Evolutionary conservation across 2,888 invertebrate genomes (phyloP).

Genomic region (Calliphora vomitoria): DNA sequence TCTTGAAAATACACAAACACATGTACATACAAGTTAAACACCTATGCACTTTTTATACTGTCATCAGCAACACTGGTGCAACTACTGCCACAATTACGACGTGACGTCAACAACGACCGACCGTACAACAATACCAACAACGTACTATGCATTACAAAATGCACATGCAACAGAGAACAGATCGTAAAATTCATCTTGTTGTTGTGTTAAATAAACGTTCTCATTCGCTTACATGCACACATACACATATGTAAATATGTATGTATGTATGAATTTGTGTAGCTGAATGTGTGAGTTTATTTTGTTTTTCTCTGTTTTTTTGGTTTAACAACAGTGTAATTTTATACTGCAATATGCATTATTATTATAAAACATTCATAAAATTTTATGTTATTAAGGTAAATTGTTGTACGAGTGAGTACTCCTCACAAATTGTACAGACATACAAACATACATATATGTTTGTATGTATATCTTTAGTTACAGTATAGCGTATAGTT

Average conservation of each 20-base stretch:
- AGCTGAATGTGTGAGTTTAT: not conserved
- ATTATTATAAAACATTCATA: conserved; percentile 69
- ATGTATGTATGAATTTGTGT: not conserved
- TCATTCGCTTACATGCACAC: conserved; percentile 43
- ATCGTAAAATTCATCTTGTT: conserved; percentile 62
- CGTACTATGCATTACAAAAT: conserved; percentile 33
- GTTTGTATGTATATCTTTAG: not conserved
- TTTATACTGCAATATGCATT: conserved; percentile 70
- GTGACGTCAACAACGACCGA: not conserved
- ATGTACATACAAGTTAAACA: conserved; percentile 27
- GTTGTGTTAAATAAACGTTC: conserved; percentile 58
- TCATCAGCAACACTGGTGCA: conserved; percentile 30
- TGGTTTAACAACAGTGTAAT: conserved; percentile 65
- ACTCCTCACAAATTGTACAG: conserved; percentile 15
- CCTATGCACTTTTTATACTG: conserved; percentile 30
- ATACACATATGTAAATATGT: not conserved
- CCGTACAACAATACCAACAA: not conserved
- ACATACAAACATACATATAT: not conserved
- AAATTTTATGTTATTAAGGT: conserved; percentile 72
- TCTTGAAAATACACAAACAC: conserved; percentile 7
- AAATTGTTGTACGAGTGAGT: conserved; percentile 66
- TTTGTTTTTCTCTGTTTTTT: conserved; percentile 3
- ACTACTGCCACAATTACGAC: conserved; percentile 9
- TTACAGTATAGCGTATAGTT: not conserved
- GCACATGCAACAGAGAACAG: conserved; percentile 68